A percentile compares a stretch with the other conserved stretches of the same genome.
phyloP scores from a whole-genome alignment of 1,140 invertebrate species.

The Heliothis subflexa region DNA sequence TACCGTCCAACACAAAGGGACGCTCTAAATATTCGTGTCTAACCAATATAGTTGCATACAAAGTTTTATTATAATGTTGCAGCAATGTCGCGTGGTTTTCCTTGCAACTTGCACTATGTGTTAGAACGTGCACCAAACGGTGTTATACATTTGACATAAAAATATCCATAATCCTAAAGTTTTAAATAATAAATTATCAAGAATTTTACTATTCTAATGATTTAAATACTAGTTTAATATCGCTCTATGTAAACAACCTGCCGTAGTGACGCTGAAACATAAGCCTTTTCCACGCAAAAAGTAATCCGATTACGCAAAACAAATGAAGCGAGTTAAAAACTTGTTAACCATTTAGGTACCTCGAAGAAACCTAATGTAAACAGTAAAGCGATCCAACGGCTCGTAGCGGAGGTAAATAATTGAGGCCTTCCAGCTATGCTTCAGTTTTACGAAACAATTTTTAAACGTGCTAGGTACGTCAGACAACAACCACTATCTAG shows the following conservation, averaged over 20 bases:
- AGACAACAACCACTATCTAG: slow-evolving; percentile 26
- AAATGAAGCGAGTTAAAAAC: slow-evolving; percentile 1
- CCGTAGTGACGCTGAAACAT: background rate
- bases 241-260: no score
- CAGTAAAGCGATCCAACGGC: slow-evolving; percentile 22
- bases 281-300: background rate
- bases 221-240: no score
- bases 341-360: background rate
- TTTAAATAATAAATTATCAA: no score
- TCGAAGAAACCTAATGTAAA: background rate
- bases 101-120: background rate
- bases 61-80: slow-evolving; percentile 15
- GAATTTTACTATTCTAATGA: no score
- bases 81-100: background rate
- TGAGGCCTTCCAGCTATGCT: slow-evolving; percentile 50
- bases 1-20: slow-evolving; percentile 13
- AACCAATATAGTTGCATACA: background rate
- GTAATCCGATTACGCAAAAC: background rate
- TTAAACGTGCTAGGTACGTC: slow-evolving; percentile 42
- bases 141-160: no score
- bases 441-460: slow-evolving; percentile 52
- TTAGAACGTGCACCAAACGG: background rate
- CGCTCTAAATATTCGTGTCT: slow-evolving; percentile 18
- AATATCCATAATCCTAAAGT: no score
- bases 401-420: slow-evolving; percentile 55